Evolutionary conservation across 2,797 vertebrate genomes (phyloP), one percentile per base, ranked within the genome.

Genomic region (Xenentodon cancila): DNA sequence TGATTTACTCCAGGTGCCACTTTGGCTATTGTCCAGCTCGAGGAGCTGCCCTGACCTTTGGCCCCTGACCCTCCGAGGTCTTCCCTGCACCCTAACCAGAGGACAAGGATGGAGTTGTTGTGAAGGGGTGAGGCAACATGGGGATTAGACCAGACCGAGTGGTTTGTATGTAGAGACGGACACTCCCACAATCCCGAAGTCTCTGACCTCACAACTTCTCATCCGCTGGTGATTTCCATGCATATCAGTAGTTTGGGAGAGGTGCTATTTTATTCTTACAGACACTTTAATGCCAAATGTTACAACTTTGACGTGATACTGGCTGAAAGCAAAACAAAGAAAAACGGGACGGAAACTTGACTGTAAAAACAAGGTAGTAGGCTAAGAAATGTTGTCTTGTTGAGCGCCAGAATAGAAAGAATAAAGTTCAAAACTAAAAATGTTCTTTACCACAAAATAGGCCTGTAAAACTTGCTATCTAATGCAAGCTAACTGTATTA

Each of bases 1-100:
- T 93, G 91, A 93, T 93, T 92, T 89, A 92, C 82, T 92, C 91
- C 92, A 93, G 92, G 91, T 93, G 92, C 82, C 74, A 80, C 80
- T 84, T 86, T 74, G 78, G 88, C 86, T 87, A 91, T 92, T 93
- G 92, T 92, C 92, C 91, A 62, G 80, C 80, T 83, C 48, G 75
- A 88, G 83, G 75, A 86, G 78, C 80, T 87, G 77, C 82, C 81
- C 85, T 83, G 85, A 92, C 86, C 91, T 73, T 52, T 79, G 80
- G 81, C 84, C 89, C 55, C 17, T 86, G 83, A 89, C 79, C 80
- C 52, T 5, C 50, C n/a, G 9, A 45, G 74, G 58, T 73, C 64
- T 83, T 75, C 84, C 79, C 85, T 64, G 57, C 75, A 75, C 73
- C 81, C 87, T 84, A 64, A 80, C 82, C 73, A 89, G 79, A 85